Percentiles rank a stretch among this genome's conserved stretches.
These are phyloP conservation scores for Cephus rjabovi DNA, from an alignment of 2,888 invertebrate genomes.

Conservation along the genomic window DNA sequence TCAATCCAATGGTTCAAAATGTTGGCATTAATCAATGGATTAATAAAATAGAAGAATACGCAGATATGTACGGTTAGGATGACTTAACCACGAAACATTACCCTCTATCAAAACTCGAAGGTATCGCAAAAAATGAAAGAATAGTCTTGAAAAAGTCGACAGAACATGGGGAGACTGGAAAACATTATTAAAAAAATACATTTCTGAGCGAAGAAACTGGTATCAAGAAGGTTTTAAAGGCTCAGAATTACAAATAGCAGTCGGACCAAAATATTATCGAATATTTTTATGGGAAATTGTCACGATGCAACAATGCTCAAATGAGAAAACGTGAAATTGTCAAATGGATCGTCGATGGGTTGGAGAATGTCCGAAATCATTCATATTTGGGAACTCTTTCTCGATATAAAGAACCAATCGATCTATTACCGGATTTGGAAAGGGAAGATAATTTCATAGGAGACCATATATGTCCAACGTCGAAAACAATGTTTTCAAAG, in stretches of 20 bases:
- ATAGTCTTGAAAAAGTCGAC: constrained; percentile 19
- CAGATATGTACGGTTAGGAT: constrained; percentile 21
- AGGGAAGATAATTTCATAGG: constrained; percentile 21
- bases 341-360: constrained; percentile 34
- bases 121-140: constrained; percentile 32
- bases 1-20: constrained; percentile 9
- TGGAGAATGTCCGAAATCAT: constrained; percentile 22
- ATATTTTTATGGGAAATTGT: constrained; percentile 35
- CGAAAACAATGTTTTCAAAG: background rate
- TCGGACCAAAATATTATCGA: constrained; percentile 27
- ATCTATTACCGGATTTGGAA: constrained; percentile 33
- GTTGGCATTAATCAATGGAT: constrained; percentile 25
- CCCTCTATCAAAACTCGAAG: constrained; percentile 22
- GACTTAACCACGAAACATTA: constrained; percentile 16
- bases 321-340: constrained; percentile 32
- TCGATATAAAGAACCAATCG: constrained; percentile 24
- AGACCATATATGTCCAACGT: background rate
- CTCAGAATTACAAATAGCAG: constrained; percentile 30
- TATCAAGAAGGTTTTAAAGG: constrained; percentile 17
- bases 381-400: constrained; percentile 28
- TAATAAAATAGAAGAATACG: constrained; percentile 29
- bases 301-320: constrained; percentile 29
- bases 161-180: constrained; percentile 20
- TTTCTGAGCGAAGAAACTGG: constrained; percentile 2
- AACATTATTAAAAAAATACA: background rate